phyloP scores from a whole-genome alignment of 2,888 invertebrate species.

The Andricus curvator region DNA sequence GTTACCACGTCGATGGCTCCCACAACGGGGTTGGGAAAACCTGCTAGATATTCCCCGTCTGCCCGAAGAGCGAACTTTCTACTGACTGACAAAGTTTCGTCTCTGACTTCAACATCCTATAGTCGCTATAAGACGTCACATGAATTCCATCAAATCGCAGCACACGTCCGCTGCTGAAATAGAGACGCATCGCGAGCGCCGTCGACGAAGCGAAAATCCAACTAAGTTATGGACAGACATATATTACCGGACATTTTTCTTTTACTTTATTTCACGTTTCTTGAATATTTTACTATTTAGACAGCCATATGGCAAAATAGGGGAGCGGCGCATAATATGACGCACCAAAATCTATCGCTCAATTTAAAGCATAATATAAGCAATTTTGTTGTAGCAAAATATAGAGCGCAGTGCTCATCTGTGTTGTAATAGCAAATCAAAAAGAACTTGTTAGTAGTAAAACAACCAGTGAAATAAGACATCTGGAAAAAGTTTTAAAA shows the following conservation, averaged over 20 bases:
- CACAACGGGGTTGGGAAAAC: slow-evolving; percentile 45
- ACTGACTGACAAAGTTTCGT: slow-evolving; percentile 57
- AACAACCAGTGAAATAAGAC: no score
- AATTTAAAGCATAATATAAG: no score
- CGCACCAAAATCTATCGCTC: no score
- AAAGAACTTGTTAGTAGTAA: no score
- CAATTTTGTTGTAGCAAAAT: no score
- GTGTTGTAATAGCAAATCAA: no score
- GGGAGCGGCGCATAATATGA: no score
- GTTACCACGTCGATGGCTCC: slow-evolving; percentile 58
- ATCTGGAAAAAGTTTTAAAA: no score
- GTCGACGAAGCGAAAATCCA: slow-evolving; percentile 3
- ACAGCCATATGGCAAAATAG: no score
- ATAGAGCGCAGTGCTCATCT: no score
- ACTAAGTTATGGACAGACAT: slow-evolving; percentile 7
- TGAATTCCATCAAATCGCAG: slow-evolving; percentile 54
- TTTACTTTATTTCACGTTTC: neutral
- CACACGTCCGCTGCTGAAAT: slow-evolving; percentile 41
- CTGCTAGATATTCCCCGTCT: slow-evolving; percentile 57
- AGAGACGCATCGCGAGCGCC: slow-evolving; percentile 48
- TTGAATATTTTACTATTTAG: neutral
- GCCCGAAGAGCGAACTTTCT: slow-evolving; percentile 51
- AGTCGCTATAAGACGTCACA: slow-evolving; percentile 52
- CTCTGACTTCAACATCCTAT: slow-evolving; percentile 24
- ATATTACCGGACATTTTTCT: neutral